phyloP scores from a whole-genome alignment of 2,888 invertebrate species.

The Vanessa cardui region DNA sequence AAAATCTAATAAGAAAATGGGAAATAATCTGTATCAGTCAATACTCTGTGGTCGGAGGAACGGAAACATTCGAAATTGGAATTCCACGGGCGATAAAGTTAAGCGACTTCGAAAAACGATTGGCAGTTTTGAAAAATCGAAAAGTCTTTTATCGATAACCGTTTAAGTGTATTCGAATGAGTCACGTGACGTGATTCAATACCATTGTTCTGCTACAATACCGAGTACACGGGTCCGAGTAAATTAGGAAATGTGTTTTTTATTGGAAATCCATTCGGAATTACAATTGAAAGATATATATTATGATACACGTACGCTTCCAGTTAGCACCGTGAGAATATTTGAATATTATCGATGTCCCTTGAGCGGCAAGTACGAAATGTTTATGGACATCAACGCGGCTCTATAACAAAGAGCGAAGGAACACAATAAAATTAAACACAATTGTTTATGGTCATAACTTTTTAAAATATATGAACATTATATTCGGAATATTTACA shows the following conservation, averaged over 20 bases:
- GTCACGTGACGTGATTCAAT: constrained; percentile 76
- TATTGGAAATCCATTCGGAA: constrained; percentile 75
- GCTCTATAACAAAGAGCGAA: constrained; percentile 37
- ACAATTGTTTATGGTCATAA: constrained; percentile 35
- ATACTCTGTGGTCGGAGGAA: constrained; percentile 8
- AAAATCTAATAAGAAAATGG: constrained; percentile 23
- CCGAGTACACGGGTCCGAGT: constrained; percentile 58
- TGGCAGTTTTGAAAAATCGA: constrained; percentile 40
- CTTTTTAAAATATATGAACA: constrained; percentile 29
- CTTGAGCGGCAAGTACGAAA: constrained; percentile 42
- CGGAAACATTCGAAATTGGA: constrained; percentile 33
- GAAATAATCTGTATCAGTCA: constrained; percentile 30
- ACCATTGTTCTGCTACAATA: constrained; percentile 75
- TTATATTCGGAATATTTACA: constrained; percentile 9
- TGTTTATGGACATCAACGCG: constrained; percentile 37
- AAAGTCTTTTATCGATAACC: constrained; percentile 39
- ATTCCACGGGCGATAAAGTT: constrained; percentile 28
- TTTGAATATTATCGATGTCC: constrained; percentile 57
- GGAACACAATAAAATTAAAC: constrained; percentile 37
- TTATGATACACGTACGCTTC: constrained; percentile 68
- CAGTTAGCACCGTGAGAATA: constrained; percentile 69
- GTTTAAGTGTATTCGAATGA: constrained; percentile 64
- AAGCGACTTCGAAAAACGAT: constrained; percentile 18
- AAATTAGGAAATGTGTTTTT: constrained; percentile 82
- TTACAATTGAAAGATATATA: constrained; percentile 70